phyloP scores from a whole-genome alignment of 1,140 invertebrate genomes.

The Asbolus verrucosus region DNA sequence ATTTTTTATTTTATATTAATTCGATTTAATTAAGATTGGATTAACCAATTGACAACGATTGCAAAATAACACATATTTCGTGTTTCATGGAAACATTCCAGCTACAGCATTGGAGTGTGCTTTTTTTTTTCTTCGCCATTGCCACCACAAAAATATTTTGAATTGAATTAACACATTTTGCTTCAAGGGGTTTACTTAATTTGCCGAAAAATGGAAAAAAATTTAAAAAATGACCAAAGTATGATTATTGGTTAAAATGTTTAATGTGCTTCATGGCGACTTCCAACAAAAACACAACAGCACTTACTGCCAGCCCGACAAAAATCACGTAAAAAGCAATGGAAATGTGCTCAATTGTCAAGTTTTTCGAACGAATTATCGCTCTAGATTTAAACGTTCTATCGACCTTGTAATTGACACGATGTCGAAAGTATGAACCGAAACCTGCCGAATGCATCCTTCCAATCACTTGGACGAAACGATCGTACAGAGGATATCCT shows the following conservation, averaged over 20 bases:
- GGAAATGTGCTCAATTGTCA: not conserved
- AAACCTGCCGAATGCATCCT: slow-evolving; percentile 13
- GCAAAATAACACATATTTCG: too few species aligned
- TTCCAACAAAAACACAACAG: not conserved
- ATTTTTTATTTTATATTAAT: too few species aligned
- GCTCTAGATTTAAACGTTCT: not conserved
- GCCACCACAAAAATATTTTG: too few species aligned
- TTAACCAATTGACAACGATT: too few species aligned
- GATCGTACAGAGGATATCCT: slow-evolving; percentile 1
- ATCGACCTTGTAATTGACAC: slow-evolving; percentile 1
- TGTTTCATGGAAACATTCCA: too few species aligned
- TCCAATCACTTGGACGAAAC: not conserved
- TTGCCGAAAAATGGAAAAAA: too few species aligned
- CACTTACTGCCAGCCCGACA: not conserved
- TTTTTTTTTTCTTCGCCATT: too few species aligned
- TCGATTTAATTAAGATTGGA: too few species aligned
- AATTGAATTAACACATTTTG: too few species aligned
- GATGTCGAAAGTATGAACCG: not conserved
- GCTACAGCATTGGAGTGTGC: too few species aligned
- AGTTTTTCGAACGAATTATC: slow-evolving; percentile 5
- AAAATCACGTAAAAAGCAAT: slow-evolving; percentile 5
- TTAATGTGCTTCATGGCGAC: not conserved
- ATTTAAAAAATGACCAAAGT: not conserved
- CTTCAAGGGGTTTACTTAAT: too few species aligned
- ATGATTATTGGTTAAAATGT: too few species aligned